Conservation (phyloP, 2,797 vertebrate genomes). For the Scyliorhinus canicula region DNA sequence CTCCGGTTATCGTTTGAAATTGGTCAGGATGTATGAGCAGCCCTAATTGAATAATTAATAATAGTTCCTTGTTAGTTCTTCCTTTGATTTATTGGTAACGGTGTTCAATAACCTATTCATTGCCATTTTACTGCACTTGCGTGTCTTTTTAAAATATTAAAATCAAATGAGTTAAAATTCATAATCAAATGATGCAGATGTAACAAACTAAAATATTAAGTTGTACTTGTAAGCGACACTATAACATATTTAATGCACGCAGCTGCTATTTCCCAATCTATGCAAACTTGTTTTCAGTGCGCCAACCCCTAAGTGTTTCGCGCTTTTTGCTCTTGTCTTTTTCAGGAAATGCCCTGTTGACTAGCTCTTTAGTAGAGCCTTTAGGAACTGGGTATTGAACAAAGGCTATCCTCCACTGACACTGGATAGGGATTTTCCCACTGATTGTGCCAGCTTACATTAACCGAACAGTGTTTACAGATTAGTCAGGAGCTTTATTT, state of each 20-base stretch:
- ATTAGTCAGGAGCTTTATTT: background rate
- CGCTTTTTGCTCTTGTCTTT: background rate
- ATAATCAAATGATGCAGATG: background rate
- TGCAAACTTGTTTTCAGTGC: background rate
- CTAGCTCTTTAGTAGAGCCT: background rate
- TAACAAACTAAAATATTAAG: background rate
- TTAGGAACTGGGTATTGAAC: background rate
- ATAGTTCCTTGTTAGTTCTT: background rate
- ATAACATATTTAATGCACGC: no score
- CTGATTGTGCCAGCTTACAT: background rate
- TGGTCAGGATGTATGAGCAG: background rate
- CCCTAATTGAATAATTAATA: slow-evolving; percentile 20
- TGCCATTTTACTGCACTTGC: background rate
- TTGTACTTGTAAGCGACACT: background rate
- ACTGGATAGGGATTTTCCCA: background rate
- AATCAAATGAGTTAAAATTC: background rate
- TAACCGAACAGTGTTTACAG: background rate
- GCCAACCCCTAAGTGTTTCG: background rate
- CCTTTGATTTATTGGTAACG: background rate
- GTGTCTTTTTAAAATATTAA: background rate
- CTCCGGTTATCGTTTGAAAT: background rate
- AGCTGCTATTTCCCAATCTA: background rate
- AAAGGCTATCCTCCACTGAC: background rate
- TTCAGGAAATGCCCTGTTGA: background rate
- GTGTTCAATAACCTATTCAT: background rate